Base-by-base conservation (phyloP, 1,140 invertebrate species). In the Plectus sambesii region DNA sequence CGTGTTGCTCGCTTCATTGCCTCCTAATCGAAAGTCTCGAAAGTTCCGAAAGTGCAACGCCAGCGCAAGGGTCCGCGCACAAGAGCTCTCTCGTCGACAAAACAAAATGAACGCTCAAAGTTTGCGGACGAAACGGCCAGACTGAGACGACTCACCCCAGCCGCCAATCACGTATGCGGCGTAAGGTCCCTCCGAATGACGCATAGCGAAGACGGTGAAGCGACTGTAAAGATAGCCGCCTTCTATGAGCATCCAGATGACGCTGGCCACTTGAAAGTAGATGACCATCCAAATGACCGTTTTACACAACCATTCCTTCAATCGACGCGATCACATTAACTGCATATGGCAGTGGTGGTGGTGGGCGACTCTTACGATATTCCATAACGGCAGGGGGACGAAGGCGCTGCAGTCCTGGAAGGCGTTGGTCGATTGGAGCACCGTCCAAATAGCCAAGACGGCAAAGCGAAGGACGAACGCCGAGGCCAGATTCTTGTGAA, bases 401-500 rank as follows among this genome's bases (percentile, higher is more conserved):
- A 64, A 67, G 9, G 51, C 25, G 17, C 59, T 39, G 42, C 64
- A 69, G 48, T 69, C 66, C 24, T 58, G 58, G 40, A 69, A 69
- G 2, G 49, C n/a, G 43, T 66, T 66, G n/a, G 54, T 40, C 17
- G 51, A 50, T 27, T 59, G 54, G n/a, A 53, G 53, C 12, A 57
- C 48, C 1, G 57, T 65, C 64, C 64, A 67, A 23, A 67, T 40
- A 5, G 64, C 64, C 9, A 67, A 41, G 8, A 67, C 55, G 26
- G 66, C 55, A 43, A 67, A 67, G 22, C 64, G 66, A 46, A 75
- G 61, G 5, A 75, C 71, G 61, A 75, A 75, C 2, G 73, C 73
- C 12, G 68, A 36, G 2, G 73, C 71, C 8, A 75, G 62, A 50
- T 75, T 71, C 50, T 74, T 75, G 62, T 75, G 73, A 30, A 75